Evolutionary conservation across 1,140 invertebrate species (phyloP), one percentile per base, ranked within the genome.

Genomic region (Hyposmocoma kahamanoa): DNA sequence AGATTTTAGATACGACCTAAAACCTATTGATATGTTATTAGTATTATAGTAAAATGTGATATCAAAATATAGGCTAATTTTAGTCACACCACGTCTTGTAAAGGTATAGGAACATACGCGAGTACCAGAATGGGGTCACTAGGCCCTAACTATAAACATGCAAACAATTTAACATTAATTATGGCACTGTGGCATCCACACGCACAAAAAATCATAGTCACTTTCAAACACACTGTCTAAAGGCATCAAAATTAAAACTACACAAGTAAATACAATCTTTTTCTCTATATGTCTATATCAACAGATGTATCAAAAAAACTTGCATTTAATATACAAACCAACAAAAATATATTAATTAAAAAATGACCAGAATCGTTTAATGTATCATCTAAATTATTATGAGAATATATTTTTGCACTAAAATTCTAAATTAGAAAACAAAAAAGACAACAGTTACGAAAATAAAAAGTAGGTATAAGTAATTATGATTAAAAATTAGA

Each of bases 121-220:
- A n/a, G n/a, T n/a, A n/a, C n/a, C n/a, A n/a, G n/a, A n/a, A n/a
- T n/a, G n/a, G n/a, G n/a, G n/a, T n/a, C n/a, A n/a, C n/a, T n/a
- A n/a, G n/a, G n/a, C n/a, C n/a, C n/a, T n/a, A n/a, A n/a, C n/a
- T n/a, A n/a, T n/a, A n/a, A 36, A 3, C 32, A 36, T 36, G 32
- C 32, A 36, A 36, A 36, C 32, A 36, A 36, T 36, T 36, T 36
- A 36, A 36, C 15, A 36, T 36, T 36, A n/a, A 36, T 44, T 44
- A 46, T 53, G 67, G 62, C 67, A 69, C 62, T 71, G 68, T 72
- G 70, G 70, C 60, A 52, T 63, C 49, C 46, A 54, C 50, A 54
- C 53, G 19, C 41, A 50, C 26, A 44, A 59, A 68, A 72, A 74
- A 74, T 71, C 69, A 77, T 74, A 74, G 71, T 77, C 71, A 74